These are phyloP conservation scores for Spodoptera littoralis DNA, from an alignment of 2,888 invertebrate species.

Conservation along the genomic window DNA sequence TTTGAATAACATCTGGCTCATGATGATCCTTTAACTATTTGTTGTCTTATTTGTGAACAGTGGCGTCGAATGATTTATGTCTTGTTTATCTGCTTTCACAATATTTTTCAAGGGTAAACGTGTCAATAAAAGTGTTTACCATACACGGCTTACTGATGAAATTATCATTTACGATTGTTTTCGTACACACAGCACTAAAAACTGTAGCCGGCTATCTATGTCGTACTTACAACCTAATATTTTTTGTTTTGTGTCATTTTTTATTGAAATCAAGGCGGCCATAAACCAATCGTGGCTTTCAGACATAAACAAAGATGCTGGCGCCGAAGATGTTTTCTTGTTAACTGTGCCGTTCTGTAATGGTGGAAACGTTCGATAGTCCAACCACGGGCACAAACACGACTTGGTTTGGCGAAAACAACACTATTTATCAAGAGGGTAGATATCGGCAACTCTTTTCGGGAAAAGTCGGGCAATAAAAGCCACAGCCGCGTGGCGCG, in stretches of 20 bases:
- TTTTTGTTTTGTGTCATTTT: constrained; percentile 54
- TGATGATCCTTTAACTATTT: too few relatives aligned
- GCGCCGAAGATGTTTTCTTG: constrained; percentile 70
- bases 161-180: constrained; percentile 26
- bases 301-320: constrained; percentile 73
- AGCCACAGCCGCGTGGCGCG: constrained; percentile 73
- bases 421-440: constrained; percentile 87
- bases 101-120: neutral
- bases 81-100: too few relatives aligned
- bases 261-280: constrained; percentile 59
- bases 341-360: constrained; percentile 59
- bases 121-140: constrained; percentile 15
- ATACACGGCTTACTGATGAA: constrained; percentile 14
- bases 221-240: constrained; percentile 33
- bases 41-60: too few relatives aligned
- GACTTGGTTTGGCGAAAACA: constrained; percentile 83
- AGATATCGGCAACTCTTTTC: constrained; percentile 77
- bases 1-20: too few relatives aligned
- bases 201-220: constrained; percentile 39
- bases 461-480: constrained; percentile 81
- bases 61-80: too few relatives aligned
- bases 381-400: constrained; percentile 77
- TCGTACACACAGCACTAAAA: constrained; percentile 26
- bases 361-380: constrained; percentile 60
- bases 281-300: constrained; percentile 62